phyloP scores from a whole-genome alignment of 2,797 vertebrate species.

The Coilia nasus region DNA sequence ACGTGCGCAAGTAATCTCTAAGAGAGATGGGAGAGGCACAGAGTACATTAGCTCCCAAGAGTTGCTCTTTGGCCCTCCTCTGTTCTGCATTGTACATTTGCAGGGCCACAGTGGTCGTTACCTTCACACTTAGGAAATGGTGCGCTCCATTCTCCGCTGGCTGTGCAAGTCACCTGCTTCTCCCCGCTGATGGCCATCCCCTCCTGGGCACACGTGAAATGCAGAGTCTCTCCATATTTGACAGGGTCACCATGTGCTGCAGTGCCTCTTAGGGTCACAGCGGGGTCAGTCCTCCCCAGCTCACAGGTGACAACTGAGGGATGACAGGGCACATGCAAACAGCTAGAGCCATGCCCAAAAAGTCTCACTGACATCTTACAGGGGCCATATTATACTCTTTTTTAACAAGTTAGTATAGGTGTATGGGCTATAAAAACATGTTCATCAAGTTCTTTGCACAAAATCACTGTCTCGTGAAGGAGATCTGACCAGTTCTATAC shows the following conservation, averaged over 20 bases:
- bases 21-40: neutral
- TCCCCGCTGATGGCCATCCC: slow-evolving; percentile 12
- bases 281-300: slow-evolving; percentile 16
- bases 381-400: too few relatives aligned
- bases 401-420: too few relatives aligned
- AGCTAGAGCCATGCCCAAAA: neutral
- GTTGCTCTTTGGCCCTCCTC: neutral
- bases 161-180: slow-evolving; percentile 52
- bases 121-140: slow-evolving; percentile 13
- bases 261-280: slow-evolving; percentile 38
- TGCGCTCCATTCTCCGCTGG: slow-evolving; percentile 60
- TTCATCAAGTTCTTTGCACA: too few relatives aligned
- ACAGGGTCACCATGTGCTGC: slow-evolving; percentile 19
- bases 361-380: neutral
- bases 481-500: too few relatives aligned
- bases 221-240: slow-evolving; percentile 50
- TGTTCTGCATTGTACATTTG: too few relatives aligned
- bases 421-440: too few relatives aligned
- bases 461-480: too few relatives aligned
- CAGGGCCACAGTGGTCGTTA: neutral
- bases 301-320: slow-evolving; percentile 43
- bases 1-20: neutral
- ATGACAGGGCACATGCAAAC: neutral
- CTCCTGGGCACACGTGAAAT: slow-evolving; percentile 51
- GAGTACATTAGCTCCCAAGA: neutral